Conservation (phyloP, 2,113 vertebrate species). For the Craseonycteris thonglongyai region DNA sequence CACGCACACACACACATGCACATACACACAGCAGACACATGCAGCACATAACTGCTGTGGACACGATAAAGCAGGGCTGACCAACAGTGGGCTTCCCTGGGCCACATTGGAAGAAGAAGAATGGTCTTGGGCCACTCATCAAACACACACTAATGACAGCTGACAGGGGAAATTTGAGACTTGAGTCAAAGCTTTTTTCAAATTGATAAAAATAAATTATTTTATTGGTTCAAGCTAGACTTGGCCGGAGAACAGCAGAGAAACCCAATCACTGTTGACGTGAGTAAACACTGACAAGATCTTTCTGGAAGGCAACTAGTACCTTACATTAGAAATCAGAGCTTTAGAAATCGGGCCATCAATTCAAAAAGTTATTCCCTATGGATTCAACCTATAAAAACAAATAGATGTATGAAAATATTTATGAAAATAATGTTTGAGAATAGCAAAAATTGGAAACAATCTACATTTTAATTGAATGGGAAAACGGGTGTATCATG, state of each 20-base stretch:
- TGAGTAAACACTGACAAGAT: background rate
- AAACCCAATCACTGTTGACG: background rate
- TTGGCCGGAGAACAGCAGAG: background rate
- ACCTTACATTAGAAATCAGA: background rate
- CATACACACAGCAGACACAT: background rate
- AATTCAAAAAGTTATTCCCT: background rate
- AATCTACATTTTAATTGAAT: background rate
- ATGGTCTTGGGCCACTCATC: too few species aligned
- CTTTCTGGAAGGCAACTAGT: conserved; percentile 3
- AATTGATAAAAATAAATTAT: conserved; percentile 29
- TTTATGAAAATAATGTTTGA: background rate
- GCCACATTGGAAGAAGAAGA: too few species aligned
- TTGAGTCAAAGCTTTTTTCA: background rate
- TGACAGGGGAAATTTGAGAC: background rate
- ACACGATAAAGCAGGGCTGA: background rate
- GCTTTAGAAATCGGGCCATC: background rate
- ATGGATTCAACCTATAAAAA: background rate
- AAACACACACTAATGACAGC: too few species aligned
- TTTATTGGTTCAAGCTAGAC: conserved; percentile 29
- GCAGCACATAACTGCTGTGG: background rate
- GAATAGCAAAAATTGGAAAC: background rate
- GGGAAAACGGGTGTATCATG: background rate
- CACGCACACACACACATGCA: background rate
- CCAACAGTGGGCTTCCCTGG: too few species aligned
- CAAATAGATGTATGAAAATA: background rate